These are phyloP conservation scores for Anguilla marmorata DNA, from an alignment of 2,797 vertebrate species.

Conservation along the genomic window DNA sequence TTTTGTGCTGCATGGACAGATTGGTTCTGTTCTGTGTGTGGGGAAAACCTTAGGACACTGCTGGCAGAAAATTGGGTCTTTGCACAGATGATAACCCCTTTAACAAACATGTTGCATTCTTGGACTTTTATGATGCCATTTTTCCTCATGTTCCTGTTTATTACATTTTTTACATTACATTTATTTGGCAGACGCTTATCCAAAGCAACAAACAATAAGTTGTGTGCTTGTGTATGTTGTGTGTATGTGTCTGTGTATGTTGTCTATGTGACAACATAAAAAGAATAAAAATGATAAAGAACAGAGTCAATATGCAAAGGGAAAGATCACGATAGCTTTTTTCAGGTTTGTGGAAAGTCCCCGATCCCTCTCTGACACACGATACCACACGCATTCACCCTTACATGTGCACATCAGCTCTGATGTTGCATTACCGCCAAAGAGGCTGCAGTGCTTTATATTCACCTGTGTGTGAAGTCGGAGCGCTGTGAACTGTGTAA, in stretches of 20 bases:
- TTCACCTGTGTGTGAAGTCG: neutral
- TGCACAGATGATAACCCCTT: neutral
- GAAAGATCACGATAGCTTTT: no score
- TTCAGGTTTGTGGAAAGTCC: no score
- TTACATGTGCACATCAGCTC: slow-evolving; percentile 65
- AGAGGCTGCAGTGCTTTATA: neutral
- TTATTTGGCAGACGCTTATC: no score
- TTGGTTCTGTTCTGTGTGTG: neutral
- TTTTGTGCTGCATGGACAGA: neutral
- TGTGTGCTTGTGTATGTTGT: neutral
- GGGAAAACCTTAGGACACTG: neutral
- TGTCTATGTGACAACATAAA: neutral
- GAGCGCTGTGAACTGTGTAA: neutral
- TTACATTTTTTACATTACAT: no score
- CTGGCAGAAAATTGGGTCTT: neutral
- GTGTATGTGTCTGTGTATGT: neutral
- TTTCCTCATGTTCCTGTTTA: neutral
- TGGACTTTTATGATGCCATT: no score
- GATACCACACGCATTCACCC: neutral
- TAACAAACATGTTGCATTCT: neutral
- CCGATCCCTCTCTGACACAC: no score
- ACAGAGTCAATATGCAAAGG: neutral
- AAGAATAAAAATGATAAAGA: neutral
- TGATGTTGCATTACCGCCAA: slow-evolving; percentile 28
- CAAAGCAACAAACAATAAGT: no score